Evolutionary conservation across 2,113 vertebrate species (phyloP).

Genomic region (Dromiciops gliroides): DNA sequence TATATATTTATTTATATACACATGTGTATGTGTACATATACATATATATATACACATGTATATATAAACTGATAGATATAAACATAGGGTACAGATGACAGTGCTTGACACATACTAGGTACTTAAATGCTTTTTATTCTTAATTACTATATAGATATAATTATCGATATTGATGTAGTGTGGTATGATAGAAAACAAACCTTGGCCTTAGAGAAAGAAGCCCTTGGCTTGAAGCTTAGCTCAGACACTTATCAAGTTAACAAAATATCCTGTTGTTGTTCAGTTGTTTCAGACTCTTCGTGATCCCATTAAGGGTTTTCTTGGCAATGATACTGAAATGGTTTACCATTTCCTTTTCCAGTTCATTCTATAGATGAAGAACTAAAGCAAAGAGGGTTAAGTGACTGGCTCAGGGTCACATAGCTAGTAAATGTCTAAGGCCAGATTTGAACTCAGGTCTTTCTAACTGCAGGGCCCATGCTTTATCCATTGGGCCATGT

Average conservation of each 20-base stretch:
- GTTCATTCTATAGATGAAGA: neutral
- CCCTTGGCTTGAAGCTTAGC: neutral
- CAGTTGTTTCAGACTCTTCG: too few relatives aligned
- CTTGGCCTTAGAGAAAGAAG: neutral
- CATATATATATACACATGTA: too few relatives aligned
- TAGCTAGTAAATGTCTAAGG: neutral
- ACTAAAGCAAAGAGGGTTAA: neutral
- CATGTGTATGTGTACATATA: too few relatives aligned
- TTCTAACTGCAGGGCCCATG: fast-evolving
- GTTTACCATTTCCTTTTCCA: too few relatives aligned
- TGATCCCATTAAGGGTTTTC: too few relatives aligned
- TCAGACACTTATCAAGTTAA: neutral
- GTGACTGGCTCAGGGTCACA: neutral
- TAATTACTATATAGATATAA: neutral
- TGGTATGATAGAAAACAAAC: too few relatives aligned
- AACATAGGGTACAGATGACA: neutral
- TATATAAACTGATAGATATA: too few relatives aligned
- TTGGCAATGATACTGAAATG: too few relatives aligned
- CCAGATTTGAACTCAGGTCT: neutral
- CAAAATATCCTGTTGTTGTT: too few relatives aligned
- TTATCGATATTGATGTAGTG: neutral
- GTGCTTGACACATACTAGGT: neutral
- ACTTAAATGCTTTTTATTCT: neutral
- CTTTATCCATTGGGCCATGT: neutral
- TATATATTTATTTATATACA: too few relatives aligned